These are phyloP conservation scores for Oriolus oriolus DNA, from an alignment of 2,113 vertebrate genomes.

Conservation along the genomic window DNA sequence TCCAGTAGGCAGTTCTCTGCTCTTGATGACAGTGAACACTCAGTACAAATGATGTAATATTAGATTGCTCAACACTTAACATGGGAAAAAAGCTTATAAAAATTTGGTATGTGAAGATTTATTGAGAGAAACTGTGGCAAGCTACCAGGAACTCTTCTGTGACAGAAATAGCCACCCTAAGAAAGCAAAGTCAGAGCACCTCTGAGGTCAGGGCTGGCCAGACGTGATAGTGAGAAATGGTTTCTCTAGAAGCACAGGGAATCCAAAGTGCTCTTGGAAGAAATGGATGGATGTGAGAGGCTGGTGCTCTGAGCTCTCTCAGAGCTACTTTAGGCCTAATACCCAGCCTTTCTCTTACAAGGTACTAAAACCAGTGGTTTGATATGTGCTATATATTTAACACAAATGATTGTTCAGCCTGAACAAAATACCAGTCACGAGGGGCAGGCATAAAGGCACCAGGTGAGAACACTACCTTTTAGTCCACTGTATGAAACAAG, in stretches of 20 bases:
- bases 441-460: background rate
- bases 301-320: background rate
- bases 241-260: background rate
- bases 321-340: background rate
- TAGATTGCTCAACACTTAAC: background rate
- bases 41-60: background rate
- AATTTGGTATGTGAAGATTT: background rate
- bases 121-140: background rate
- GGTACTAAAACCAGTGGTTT: background rate
- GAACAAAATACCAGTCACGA: background rate
- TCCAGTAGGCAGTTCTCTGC: background rate
- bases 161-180: background rate
- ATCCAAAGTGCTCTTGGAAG: background rate
- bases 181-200: background rate
- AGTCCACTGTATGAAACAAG: background rate
- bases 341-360: background rate
- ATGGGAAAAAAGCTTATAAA: background rate
- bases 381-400: background rate
- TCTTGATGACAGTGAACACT: background rate
- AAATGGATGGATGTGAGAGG: background rate
- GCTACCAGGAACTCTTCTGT: background rate
- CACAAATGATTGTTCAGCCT: background rate
- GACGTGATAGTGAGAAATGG: background rate
- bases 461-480: background rate
- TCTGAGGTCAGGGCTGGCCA: background rate